These are phyloP conservation scores for Sanderia malayensis DNA, from an alignment of 30 jellyfish, hydroid and myxozoan genomes.

Conservation along the genomic window DNA sequence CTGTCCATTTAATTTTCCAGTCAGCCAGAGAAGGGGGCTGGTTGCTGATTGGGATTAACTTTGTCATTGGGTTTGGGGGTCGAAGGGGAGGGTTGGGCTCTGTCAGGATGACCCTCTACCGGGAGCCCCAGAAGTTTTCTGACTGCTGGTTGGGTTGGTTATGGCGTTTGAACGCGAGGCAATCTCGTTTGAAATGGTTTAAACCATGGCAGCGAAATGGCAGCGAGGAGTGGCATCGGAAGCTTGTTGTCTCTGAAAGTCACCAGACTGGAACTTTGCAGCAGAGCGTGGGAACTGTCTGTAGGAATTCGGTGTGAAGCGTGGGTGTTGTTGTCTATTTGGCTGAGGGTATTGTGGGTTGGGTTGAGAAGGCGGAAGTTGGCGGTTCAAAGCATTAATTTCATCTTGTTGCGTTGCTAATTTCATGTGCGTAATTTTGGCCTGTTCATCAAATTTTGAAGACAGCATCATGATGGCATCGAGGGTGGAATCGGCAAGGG, in stretches of 20 bases:
- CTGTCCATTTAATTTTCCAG: constrained; percentile 21
- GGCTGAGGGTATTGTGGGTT: too few relatives aligned
- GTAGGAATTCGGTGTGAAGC: too few relatives aligned
- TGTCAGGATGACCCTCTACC: constrained; percentile 54
- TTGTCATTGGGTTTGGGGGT: constrained; percentile 29
- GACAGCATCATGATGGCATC: too few relatives aligned
- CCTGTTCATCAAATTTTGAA: background rate
- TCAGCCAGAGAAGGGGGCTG: too few relatives aligned
- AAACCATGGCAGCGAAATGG: constrained; percentile 28
- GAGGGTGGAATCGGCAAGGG: background rate
- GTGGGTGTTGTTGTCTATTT: too few relatives aligned
- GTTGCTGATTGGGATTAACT: too few relatives aligned
- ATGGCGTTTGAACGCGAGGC: constrained; percentile 21
- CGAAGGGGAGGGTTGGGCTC: constrained; percentile 13
- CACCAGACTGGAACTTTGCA: too few relatives aligned
- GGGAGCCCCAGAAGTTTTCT: constrained; percentile 48
- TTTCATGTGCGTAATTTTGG: background rate
- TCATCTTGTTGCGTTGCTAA: background rate
- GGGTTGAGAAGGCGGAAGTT: background rate
- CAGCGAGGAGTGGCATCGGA: constrained; percentile 30
- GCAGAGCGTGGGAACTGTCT: too few relatives aligned
- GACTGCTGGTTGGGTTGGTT: constrained; percentile 9
- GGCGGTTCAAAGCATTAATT: background rate
- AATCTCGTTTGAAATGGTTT: too few relatives aligned
- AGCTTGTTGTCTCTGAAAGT: too few relatives aligned